Percentiles rank a stretch among this genome's conserved stretches.
Conservation (phyloP, 2,113 vertebrate species). For the Gopherus flavomarginatus region DNA sequence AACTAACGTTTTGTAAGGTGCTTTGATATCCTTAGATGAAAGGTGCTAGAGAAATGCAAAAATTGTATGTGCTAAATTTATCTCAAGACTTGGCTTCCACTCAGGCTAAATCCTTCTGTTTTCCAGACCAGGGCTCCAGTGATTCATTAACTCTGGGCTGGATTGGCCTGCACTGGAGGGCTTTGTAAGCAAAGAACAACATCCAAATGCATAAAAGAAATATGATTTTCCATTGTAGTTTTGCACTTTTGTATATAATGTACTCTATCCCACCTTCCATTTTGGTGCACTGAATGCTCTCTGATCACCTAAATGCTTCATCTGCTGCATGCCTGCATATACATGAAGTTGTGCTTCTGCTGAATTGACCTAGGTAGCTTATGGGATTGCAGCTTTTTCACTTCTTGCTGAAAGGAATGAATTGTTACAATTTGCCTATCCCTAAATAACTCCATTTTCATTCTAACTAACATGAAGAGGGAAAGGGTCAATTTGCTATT, state of each 20-base stretch:
- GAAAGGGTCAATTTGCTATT: background rate
- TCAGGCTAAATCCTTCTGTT: background rate
- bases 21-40: background rate
- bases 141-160: background rate
- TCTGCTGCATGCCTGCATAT: background rate
- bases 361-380: background rate
- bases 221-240: background rate
- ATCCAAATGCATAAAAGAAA: background rate
- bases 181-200: background rate
- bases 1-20: background rate
- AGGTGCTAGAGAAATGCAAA: background rate
- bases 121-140: background rate
- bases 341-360: background rate
- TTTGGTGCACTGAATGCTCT: background rate
- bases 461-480: background rate
- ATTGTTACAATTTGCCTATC: background rate
- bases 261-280: rapidly evolving
- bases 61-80: background rate
- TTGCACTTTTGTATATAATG: background rate
- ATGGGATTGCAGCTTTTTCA: background rate
- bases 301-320: background rate
- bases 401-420: background rate
- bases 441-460: background rate
- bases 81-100: background rate
- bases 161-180: background rate